Evolutionary conservation across 2,888 invertebrate species (phyloP).

Genomic region (Syrista parreyssii): DNA sequence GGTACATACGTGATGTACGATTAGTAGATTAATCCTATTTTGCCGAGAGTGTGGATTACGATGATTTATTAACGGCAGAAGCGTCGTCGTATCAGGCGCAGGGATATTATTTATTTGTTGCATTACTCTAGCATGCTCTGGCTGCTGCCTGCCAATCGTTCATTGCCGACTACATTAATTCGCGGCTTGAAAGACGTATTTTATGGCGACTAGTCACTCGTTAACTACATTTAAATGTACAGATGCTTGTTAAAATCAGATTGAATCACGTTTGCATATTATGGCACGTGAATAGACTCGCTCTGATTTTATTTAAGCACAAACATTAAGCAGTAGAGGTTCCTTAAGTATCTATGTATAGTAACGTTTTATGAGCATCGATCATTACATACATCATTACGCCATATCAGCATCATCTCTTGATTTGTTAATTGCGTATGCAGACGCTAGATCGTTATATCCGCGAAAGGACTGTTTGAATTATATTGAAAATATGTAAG

Average conservation of each 20-base stretch:
- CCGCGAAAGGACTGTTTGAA: not conserved
- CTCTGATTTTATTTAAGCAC: conserved; percentile 11
- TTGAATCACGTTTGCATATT: conserved; percentile 23
- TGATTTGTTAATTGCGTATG: not conserved
- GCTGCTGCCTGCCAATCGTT: conserved; percentile 62
- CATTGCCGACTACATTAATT: conserved; percentile 43
- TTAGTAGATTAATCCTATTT: conserved; percentile 36
- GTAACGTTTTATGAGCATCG: not conserved
- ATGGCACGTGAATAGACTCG: conserved; percentile 10
- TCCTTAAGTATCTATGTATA: not conserved
- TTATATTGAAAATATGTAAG: not conserved
- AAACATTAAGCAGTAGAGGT: not conserved
- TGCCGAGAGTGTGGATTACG: conserved; percentile 6
- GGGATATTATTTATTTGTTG: conserved; percentile 56
- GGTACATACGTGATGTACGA: conserved; percentile 30
- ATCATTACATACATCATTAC: not conserved
- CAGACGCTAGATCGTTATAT: not conserved
- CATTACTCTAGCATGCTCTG: conserved; percentile 63
- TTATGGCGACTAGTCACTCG: not conserved
- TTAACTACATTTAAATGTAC: conserved; percentile 30
- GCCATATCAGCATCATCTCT: not conserved
- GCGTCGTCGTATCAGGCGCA: conserved; percentile 24
- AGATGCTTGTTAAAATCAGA: conserved; percentile 41
- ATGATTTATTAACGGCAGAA: not conserved
- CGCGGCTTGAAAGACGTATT: conserved; percentile 34